Evolutionary conservation across 37 sponge, comb jelly and placozoan genomes (phyloP).

Genomic region (Hormiphora californensis): DNA sequence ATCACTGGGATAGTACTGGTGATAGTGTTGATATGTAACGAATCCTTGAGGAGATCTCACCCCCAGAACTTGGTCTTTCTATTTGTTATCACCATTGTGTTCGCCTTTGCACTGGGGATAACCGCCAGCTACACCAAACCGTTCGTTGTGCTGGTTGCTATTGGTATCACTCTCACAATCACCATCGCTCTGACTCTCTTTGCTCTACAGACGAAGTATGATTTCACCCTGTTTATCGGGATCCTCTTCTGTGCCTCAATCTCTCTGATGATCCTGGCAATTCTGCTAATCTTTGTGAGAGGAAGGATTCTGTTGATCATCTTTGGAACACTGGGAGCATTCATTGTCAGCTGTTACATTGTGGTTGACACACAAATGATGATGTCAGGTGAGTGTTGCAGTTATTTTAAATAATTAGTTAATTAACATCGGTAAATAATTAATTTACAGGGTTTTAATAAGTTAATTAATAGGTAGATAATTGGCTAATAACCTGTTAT

Average conservation of each 20-base stretch:
- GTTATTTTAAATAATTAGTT: too few relatives aligned
- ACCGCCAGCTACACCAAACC: neutral
- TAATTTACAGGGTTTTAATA: too few relatives aligned
- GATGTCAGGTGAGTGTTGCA: too few relatives aligned
- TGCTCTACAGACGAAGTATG: constrained; percentile 91
- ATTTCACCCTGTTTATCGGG: constrained; percentile 68
- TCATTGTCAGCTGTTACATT: neutral
- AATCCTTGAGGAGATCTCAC: neutral
- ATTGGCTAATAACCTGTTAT: too few relatives aligned
- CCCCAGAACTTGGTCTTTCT: neutral
- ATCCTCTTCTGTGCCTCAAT: constrained; percentile 13
- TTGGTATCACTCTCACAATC: constrained; percentile 69
- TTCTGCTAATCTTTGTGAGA: neutral
- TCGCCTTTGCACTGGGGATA: neutral
- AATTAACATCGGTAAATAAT: too few relatives aligned
- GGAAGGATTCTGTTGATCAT: constrained; percentile 70
- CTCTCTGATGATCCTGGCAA: neutral
- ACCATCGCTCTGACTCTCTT: constrained; percentile 79
- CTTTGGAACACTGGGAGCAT: constrained; percentile 57
- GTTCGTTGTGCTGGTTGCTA: constrained; percentile 64
- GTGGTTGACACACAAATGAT: constrained; percentile 86
- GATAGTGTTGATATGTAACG: constrained; percentile 4
- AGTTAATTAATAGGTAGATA: too few relatives aligned
- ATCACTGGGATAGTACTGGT: neutral
- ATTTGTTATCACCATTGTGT: neutral